Evolutionary conservation across 2,113 vertebrate genomes (phyloP).

Genomic region (Corythaeola cristata): DNA sequence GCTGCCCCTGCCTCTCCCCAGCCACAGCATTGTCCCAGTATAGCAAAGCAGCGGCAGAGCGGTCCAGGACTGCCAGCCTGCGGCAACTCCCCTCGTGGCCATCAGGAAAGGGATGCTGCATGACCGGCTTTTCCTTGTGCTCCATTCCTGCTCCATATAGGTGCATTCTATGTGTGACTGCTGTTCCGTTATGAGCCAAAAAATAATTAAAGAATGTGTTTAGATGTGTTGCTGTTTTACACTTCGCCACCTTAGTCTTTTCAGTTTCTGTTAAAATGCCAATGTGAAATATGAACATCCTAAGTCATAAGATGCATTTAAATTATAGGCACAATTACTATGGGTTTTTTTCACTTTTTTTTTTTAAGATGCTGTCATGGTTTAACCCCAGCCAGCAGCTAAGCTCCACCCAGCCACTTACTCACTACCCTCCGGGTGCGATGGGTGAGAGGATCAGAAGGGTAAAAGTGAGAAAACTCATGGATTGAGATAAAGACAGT

Average conservation of each 20-base stretch:
- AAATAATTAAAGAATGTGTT: neutral
- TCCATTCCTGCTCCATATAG: neutral
- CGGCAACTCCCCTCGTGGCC: accelerated
- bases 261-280: neutral
- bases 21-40: neutral
- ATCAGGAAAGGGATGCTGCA: neutral
- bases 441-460: too few relatives aligned
- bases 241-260: neutral
- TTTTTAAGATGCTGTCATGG: neutral
- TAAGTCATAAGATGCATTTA: neutral
- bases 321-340: neutral
- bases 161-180: neutral
- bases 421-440: too few relatives aligned
- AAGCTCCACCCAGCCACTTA: too few relatives aligned
- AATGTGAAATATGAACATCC: neutral
- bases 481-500: too few relatives aligned
- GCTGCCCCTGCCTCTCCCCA: neutral
- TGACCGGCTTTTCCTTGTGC: neutral
- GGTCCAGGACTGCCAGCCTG: neutral
- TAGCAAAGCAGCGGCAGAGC: neutral
- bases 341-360: neutral
- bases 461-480: too few relatives aligned
- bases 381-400: too few relatives aligned
- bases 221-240: neutral
- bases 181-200: neutral